A percentile compares a stretch with the other conserved stretches of the same genome.
phyloP scores from a whole-genome alignment of 2,113 vertebrate genomes.

The Mormyrus iriodes region DNA sequence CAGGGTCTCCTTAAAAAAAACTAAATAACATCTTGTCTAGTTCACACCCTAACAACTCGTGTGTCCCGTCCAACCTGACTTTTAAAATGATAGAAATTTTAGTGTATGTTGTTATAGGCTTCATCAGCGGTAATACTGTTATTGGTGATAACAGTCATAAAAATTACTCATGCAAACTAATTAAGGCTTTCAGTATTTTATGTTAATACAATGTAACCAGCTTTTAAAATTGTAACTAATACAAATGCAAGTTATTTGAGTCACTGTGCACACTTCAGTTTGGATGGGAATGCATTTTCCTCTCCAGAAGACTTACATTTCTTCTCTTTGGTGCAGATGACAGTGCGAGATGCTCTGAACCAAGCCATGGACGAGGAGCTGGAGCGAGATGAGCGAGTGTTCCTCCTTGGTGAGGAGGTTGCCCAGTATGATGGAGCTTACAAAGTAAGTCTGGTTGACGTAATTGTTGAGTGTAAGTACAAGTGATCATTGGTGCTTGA shows the following conservation, averaged over 20 bases:
- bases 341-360: conserved; percentile 89
- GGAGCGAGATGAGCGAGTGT: conserved; percentile 88
- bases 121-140: not conserved
- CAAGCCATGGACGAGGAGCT: conserved; percentile 96
- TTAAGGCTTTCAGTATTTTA: not conserved
- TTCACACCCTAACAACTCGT: not conserved
- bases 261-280: not conserved
- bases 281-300: not conserved
- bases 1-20: not conserved
- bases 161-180: not conserved
- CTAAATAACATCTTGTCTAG: not conserved
- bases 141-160: not conserved
- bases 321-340: conserved; percentile 62
- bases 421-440: conserved; percentile 98
- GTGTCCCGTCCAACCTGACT: not conserved
- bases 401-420: conserved; percentile 92
- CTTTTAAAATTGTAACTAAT: not conserved
- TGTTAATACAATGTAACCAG: not conserved
- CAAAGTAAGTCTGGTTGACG: conserved; percentile 66
- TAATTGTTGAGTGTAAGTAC: not conserved
- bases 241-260: not conserved
- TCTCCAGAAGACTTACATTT: not conserved
- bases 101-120: not conserved
- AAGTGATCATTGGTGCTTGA: not conserved
- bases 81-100: not conserved